phyloP scores from a whole-genome alignment of 1,140 invertebrate genomes.

The Vanessa tameamea region DNA sequence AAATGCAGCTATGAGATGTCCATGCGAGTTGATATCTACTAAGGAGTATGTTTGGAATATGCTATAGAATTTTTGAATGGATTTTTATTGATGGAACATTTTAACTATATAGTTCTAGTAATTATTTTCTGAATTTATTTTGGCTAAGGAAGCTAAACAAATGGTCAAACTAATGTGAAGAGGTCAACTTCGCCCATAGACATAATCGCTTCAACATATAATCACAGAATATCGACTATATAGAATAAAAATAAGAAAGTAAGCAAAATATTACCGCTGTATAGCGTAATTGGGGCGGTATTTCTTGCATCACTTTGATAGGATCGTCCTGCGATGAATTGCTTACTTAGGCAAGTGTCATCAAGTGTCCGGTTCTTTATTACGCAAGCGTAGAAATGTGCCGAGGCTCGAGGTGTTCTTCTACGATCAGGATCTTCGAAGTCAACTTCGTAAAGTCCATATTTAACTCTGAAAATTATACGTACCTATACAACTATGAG shows the following conservation, averaged over 20 bases:
- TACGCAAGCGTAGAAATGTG: slow-evolving; percentile 47
- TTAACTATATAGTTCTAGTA: too few relatives aligned
- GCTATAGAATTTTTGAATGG: too few relatives aligned
- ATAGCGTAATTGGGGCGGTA: background rate
- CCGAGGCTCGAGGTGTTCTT: slow-evolving; percentile 85
- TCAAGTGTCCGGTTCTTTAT: slow-evolving; percentile 28
- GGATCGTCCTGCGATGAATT: background rate
- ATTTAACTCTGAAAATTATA: slow-evolving; percentile 80
- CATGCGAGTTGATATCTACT: too few relatives aligned
- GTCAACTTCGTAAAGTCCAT: slow-evolving; percentile 87
- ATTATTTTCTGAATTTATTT: too few relatives aligned
- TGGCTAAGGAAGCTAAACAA: too few relatives aligned
- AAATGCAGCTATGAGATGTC: too few relatives aligned
- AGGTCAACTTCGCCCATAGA: too few relatives aligned
- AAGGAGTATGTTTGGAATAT: too few relatives aligned
- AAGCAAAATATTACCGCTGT: background rate
- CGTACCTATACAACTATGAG: background rate
- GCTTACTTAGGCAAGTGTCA: slow-evolving; percentile 8
- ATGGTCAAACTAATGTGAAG: too few relatives aligned
- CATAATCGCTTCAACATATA: too few relatives aligned
- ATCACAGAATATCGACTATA: background rate
- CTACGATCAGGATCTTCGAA: slow-evolving; percentile 83
- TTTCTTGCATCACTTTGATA: background rate
- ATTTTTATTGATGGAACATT: too few relatives aligned
- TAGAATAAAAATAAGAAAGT: background rate